Evolutionary conservation across 2,888 invertebrate genomes (phyloP).

Genomic region (Drosophila subquinaria): DNA sequence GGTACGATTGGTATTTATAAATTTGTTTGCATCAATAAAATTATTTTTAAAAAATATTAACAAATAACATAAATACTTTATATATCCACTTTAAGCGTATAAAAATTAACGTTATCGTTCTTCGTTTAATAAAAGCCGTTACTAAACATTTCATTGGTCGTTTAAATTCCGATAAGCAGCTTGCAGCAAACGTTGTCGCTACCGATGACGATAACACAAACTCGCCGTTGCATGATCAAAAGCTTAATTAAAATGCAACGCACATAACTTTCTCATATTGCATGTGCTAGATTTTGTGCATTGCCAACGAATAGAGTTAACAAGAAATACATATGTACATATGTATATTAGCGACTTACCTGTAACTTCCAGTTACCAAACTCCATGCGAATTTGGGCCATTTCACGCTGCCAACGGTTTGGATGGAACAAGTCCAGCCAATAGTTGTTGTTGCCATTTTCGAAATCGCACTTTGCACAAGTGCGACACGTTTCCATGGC

Average conservation of each 20-base stretch:
- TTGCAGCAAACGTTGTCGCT: not conserved
- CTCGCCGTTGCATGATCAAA: slow-evolving; percentile 29
- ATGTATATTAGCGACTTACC: slow-evolving; percentile 53
- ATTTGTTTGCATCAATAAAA: too few relatives aligned
- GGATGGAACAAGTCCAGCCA: slow-evolving; percentile 82
- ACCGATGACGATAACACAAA: slow-evolving; percentile 4
- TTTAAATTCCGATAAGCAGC: not conserved
- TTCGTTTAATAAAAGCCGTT: too few relatives aligned
- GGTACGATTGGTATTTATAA: too few relatives aligned
- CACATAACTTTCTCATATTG: slow-evolving; percentile 31
- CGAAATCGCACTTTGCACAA: slow-evolving; percentile 83
- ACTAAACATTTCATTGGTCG: not conserved
- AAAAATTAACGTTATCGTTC: too few relatives aligned
- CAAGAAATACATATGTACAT: not conserved
- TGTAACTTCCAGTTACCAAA: slow-evolving; percentile 80
- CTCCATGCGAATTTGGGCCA: slow-evolving; percentile 77
- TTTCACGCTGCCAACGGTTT: slow-evolving; percentile 76
- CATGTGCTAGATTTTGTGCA: slow-evolving; percentile 11
- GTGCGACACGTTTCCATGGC: slow-evolving; percentile 84
- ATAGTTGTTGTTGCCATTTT: slow-evolving; percentile 76
- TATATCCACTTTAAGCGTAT: not conserved
- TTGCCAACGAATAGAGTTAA: not conserved
- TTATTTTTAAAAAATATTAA: too few relatives aligned
- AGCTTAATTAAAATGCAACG: slow-evolving; percentile 29
- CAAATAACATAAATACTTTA: too few relatives aligned